These are phyloP conservation scores for Pseudochirops corinnae DNA, from an alignment of 2,797 vertebrate species.

Conservation along the genomic window DNA sequence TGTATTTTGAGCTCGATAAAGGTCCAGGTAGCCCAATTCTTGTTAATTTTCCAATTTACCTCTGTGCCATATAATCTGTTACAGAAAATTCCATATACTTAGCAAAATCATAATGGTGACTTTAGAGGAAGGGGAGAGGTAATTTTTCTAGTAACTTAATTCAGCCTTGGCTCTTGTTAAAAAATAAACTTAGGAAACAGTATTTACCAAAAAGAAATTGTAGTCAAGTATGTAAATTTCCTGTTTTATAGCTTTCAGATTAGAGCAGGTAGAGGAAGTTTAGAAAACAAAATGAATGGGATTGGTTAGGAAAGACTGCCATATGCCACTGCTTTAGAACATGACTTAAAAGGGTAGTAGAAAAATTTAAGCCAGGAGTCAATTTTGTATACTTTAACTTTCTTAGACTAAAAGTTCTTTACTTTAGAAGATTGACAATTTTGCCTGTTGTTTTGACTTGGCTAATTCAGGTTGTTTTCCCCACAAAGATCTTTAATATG, in stretches of 20 bases:
- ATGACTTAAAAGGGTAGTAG: slow-evolving; percentile 42
- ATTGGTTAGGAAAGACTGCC: slow-evolving; percentile 12
- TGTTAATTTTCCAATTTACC: slow-evolving; percentile 44
- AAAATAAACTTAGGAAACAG: slow-evolving; percentile 42
- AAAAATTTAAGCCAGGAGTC: slow-evolving; percentile 32
- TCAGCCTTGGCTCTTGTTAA: slow-evolving; percentile 21
- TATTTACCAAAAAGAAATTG: slow-evolving; percentile 27
- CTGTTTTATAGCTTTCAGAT: background rate
- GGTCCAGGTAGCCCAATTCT: slow-evolving; percentile 45
- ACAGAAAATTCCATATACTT: slow-evolving; percentile 50
- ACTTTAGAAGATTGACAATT: slow-evolving; percentile 49
- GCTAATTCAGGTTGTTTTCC: slow-evolving; percentile 57
- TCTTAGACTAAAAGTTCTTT: slow-evolving; percentile 47
- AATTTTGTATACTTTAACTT: slow-evolving; percentile 8
- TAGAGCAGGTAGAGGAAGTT: slow-evolving; percentile 13
- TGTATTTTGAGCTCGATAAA: slow-evolving; percentile 23
- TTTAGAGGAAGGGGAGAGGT: background rate
- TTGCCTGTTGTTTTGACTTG: slow-evolving; percentile 59
- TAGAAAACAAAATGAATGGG: slow-evolving; percentile 46
- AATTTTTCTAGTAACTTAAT: slow-evolving; percentile 5
- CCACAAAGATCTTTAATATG: slow-evolving; percentile 31
- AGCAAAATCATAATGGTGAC: slow-evolving; percentile 4
- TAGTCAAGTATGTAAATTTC: background rate
- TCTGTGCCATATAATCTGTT: slow-evolving; percentile 65
- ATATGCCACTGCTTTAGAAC: slow-evolving; percentile 26